Base-by-base conservation (phyloP, 2,888 invertebrate species). In the Athalia circularis region DNA sequence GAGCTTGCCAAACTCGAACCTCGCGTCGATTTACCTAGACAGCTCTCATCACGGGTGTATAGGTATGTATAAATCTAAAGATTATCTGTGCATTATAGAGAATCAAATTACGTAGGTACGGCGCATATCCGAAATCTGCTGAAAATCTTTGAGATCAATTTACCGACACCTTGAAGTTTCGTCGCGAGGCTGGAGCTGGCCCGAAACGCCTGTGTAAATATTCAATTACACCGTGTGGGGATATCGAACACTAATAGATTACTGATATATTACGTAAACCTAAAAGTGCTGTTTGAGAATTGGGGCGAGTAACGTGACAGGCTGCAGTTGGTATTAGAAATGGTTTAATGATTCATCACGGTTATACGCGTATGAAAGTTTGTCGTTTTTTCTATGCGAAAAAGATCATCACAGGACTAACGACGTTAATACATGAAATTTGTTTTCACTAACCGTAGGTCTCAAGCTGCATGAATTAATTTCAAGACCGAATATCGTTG, bases 241-340 rank as follows among this genome's bases (percentile, higher is more conserved):
- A 62, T 84, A 84, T 85, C 80, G 79, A 84, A 77, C 59, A 74
- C 13, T 65, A 75, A 65, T 54, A 67, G 65, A 72, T 61, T 68
- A 62, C 52, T 65, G 50, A 52, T 76, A 76, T 7, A n/a, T 13
- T 11, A 76, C 52, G 29, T 29, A 29, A 29, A 29, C 29, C 29
- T 29, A 67, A 65, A 52, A 70, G 68, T 85, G 85, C 83, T 75
- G 81, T 83, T 82, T 83, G 80, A 86, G 82, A 84, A 84, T 82
- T 82, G 81, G 83, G 84, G 83, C 83, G 82, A 82, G 85, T 82
- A 81, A 82, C 84, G 83, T 43, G 29, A 75, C 48, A 75, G 75
- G 61, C 50, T 72, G 45, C 57, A 47, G 72, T 29, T 29, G 70
- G 47, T 11, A 8, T n/a, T 72, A 72, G 47, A 15, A 45, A n/a